phyloP scores from a whole-genome alignment of 2,888 invertebrate species.

The Agriopis marginaria region DNA sequence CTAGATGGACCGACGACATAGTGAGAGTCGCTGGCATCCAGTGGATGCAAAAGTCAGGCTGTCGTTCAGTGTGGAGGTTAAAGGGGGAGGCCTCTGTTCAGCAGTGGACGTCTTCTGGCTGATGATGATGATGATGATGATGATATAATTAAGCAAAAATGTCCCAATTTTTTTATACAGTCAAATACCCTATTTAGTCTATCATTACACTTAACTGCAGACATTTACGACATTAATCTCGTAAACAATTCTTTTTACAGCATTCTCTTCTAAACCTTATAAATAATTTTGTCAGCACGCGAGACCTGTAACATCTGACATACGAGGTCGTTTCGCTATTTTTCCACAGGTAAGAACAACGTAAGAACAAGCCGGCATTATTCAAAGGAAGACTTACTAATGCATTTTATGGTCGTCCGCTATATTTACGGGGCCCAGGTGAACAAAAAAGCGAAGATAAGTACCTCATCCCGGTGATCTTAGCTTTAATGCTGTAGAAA shows the following conservation, averaged over 20 bases:
- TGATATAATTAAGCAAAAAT: too few species aligned
- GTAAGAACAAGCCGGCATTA: constrained; percentile 63
- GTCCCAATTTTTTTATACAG: too few species aligned
- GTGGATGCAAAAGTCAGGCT: too few species aligned
- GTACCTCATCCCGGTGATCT: constrained; percentile 69
- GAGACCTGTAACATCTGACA: constrained; percentile 46
- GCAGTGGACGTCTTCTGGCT: too few species aligned
- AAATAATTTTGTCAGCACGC: constrained; percentile 38
- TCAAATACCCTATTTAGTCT: too few species aligned
- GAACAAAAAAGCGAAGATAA: constrained; percentile 67
- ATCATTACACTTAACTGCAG: not conserved
- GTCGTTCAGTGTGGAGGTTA: too few species aligned
- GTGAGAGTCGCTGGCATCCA: too few species aligned
- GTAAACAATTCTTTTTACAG: constrained; percentile 9
- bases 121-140: too few species aligned
- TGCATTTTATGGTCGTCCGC: constrained; percentile 79
- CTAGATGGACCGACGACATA: too few species aligned
- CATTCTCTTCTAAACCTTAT: constrained; percentile 21
- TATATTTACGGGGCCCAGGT: constrained; percentile 81
- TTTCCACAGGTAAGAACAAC: constrained; percentile 51
- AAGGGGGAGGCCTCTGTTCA: too few species aligned
- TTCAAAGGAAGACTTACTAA: constrained; percentile 79
- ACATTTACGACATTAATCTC: constrained; percentile 2
- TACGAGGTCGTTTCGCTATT: constrained; percentile 53
- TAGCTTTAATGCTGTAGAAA: constrained; percentile 55